A percentile compares a stretch with the other conserved stretches of the same genome.
These are phyloP conservation scores for Chelonia mydas DNA, from an alignment of 2,797 vertebrate genomes.

Conservation along the genomic window DNA sequence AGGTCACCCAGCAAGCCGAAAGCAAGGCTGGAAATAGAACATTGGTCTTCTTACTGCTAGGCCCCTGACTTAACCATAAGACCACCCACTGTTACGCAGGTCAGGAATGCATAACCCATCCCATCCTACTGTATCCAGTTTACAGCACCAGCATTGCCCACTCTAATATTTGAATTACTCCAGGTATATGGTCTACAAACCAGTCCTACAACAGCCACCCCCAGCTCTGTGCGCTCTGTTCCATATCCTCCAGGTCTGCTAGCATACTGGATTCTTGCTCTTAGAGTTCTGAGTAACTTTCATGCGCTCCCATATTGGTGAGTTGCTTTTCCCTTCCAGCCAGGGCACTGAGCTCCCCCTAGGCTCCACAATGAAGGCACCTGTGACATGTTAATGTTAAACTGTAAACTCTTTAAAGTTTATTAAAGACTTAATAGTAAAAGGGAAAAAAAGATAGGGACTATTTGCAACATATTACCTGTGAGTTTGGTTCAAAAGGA, in stretches of 20 bases:
- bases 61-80: background rate
- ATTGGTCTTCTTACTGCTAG: background rate
- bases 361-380: slow-evolving; percentile 53
- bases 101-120: background rate
- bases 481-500: slow-evolving; percentile 55
- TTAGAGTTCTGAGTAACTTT: background rate
- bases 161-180: background rate
- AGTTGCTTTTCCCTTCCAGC: slow-evolving; percentile 45
- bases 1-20: background rate
- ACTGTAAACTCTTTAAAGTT: slow-evolving; percentile 67
- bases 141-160: background rate
- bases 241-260: background rate
- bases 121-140: background rate
- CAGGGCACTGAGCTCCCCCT: slow-evolving; percentile 46
- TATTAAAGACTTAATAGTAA: slow-evolving; percentile 62
- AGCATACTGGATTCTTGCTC: slow-evolving; percentile 3
- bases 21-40: background rate
- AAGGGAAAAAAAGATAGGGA: slow-evolving; percentile 53
- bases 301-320: background rate
- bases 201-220: background rate
- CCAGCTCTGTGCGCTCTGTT: background rate
- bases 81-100: background rate
- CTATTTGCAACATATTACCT: slow-evolving; percentile 60
- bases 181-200: background rate
- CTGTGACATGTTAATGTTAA: slow-evolving; percentile 59